These are phyloP conservation scores for Esox masquinongy DNA, from an alignment of 2,797 vertebrate genomes.

Conservation along the genomic window DNA sequence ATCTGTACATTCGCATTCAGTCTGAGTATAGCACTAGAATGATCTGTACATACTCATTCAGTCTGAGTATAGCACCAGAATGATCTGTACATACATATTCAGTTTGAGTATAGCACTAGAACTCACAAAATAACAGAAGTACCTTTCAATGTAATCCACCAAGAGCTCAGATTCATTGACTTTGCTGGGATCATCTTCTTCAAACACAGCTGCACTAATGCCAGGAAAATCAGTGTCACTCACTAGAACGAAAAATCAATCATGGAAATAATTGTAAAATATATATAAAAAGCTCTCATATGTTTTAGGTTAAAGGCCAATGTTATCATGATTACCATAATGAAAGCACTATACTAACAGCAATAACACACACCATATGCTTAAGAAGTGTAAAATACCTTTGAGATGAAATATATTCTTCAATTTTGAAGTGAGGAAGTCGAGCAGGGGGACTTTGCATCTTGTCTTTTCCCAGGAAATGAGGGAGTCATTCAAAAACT, in stretches of 20 bases:
- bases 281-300: neutral
- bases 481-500: conserved; percentile 57
- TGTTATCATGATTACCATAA: too few relatives aligned
- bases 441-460: conserved; percentile 59
- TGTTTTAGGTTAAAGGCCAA: neutral
- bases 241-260: conserved; percentile 20
- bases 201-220: conserved; percentile 38
- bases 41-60: too few relatives aligned
- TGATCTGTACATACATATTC: too few relatives aligned
- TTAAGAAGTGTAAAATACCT: conserved; percentile 31
- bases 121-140: neutral
- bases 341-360: neutral
- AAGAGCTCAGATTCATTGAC: conserved; percentile 60
- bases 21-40: too few relatives aligned
- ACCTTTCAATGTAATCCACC: conserved; percentile 73
- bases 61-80: neutral
- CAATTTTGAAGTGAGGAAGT: conserved; percentile 58
- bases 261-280: neutral
- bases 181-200: conserved; percentile 66
- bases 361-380: neutral
- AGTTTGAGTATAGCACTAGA: too few relatives aligned
- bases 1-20: too few relatives aligned
- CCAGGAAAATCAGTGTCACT: conserved; percentile 11
- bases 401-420: conserved; percentile 38
- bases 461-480: conserved; percentile 60